phyloP scores from a whole-genome alignment of 2,888 invertebrate genomes.

The Halocaridina rubra region DNA sequence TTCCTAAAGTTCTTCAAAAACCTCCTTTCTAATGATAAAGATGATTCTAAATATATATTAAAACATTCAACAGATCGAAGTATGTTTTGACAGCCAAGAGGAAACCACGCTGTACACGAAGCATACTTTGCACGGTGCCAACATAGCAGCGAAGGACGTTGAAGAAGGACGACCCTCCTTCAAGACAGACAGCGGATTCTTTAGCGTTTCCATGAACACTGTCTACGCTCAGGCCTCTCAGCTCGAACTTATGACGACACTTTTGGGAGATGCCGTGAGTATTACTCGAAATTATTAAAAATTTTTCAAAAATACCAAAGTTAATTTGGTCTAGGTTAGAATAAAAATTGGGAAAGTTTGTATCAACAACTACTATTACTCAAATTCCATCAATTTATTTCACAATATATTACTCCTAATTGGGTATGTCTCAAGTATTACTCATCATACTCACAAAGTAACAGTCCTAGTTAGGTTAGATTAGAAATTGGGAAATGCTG shows the following conservation, averaged over 20 bases:
- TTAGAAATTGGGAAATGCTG: no score
- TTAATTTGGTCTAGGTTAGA: no score
- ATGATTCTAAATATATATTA: neutral
- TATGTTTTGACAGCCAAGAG: constrained; percentile 50
- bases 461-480: no score
- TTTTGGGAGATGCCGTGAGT: constrained; percentile 52
- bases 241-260: constrained; percentile 39
- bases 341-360: no score
- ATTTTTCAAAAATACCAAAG: no score
- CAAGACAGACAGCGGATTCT: constrained; percentile 52
- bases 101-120: constrained; percentile 54
- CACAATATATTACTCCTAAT: no score
- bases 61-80: constrained; percentile 36
- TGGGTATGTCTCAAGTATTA: no score
- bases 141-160: constrained; percentile 51
- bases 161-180: constrained; percentile 42
- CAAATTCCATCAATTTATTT: no score
- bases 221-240: constrained; percentile 46
- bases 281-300: no score
- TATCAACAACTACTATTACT: no score
- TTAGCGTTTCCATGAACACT: constrained; percentile 49
- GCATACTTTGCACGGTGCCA: constrained; percentile 47
- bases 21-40: neutral
- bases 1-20: neutral
- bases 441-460: no score